Base-by-base conservation (phyloP, 2,113 vertebrate genomes). In the Bothrops jararaca region DNA sequence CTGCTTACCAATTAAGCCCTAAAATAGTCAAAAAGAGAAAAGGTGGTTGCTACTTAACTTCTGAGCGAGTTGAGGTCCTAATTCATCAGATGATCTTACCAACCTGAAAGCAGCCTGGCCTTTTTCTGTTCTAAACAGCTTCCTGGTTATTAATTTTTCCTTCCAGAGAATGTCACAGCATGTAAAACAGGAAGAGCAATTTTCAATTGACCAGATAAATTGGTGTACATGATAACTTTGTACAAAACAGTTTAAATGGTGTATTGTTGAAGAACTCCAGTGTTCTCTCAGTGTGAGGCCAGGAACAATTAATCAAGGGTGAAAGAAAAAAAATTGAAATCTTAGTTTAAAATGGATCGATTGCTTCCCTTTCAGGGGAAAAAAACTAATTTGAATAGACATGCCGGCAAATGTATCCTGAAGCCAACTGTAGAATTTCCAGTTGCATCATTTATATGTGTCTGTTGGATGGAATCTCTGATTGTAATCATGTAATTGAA, bases 61-160 rank as follows among this genome's bases (percentile, higher is more conserved):
- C 2, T 39, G 74, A 80, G 18, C 3, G 18, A 39, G 74, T 39
- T 80, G 69, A 80, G 39, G 69, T 80, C n/a, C n/a, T 39, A 20
- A 80, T 80, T 80, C 69, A 80, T 8, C 29, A 69, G 64, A 69
- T 69, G 64, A 34, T n/a, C 18, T 80, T 80, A 80, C 74, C 74
- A 80, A 22, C 2, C 34, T 80, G 18, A 80, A 80, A 39, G 15
- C 18, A 80, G 18, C 15, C 34, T 20, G 5, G n/a, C 15, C 23
- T 56, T 60, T 90, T 50, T 88, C 20, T 85, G 89, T 93, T 93
- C 92, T 92, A 91, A 93, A 86, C 15, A n/a, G 10, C 24, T 74
- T 52, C n/a, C 20, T 24, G 24, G 24, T 13, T 91, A 39, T 85
- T 91, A 86, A n/a, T 86, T 57, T 48, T 58, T 60, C 29, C 24